These are phyloP conservation scores for Himalopsyche tibetana DNA, from an alignment of 2,888 invertebrate genomes.

Conservation along the genomic window DNA sequence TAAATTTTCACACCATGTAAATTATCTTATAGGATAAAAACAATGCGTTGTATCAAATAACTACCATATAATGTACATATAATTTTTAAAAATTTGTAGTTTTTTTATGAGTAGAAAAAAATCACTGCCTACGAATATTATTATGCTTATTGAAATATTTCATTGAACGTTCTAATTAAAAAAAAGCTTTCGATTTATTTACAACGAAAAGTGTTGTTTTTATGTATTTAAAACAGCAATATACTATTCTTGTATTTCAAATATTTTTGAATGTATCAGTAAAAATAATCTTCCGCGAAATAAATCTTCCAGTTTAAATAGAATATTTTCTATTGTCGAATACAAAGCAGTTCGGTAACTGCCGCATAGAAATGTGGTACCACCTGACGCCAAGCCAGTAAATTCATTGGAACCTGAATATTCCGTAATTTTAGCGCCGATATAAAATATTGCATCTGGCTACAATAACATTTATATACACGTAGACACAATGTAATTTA, in stretches of 20 bases:
- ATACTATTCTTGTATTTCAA: slow-evolving; percentile 4
- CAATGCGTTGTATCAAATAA: no score
- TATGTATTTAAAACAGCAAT: background rate
- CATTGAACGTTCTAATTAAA: no score
- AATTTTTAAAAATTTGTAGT: no score
- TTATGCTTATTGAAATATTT: no score
- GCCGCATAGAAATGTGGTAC: slow-evolving; percentile 36
- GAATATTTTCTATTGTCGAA: slow-evolving; percentile 34
- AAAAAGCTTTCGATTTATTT: background rate
- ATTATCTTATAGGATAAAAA: no score
- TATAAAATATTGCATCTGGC: slow-evolving; percentile 53
- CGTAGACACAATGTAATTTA: background rate
- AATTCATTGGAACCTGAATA: slow-evolving; percentile 59
- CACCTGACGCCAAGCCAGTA: slow-evolving; percentile 57
- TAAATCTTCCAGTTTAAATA: slow-evolving; percentile 26
- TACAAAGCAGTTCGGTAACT: slow-evolving; percentile 44
- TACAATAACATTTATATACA: slow-evolving; percentile 18
- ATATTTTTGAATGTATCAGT: slow-evolving; percentile 20
- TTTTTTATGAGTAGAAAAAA: no score
- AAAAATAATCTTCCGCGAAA: slow-evolving; percentile 24
- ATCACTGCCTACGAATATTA: no score
- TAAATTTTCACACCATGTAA: no score
- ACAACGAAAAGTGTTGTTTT: background rate
- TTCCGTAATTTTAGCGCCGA: slow-evolving; percentile 52
- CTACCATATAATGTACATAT: no score